These are phyloP conservation scores for Zelleria hepariella DNA, from an alignment of 2,888 invertebrate genomes.

Conservation along the genomic window DNA sequence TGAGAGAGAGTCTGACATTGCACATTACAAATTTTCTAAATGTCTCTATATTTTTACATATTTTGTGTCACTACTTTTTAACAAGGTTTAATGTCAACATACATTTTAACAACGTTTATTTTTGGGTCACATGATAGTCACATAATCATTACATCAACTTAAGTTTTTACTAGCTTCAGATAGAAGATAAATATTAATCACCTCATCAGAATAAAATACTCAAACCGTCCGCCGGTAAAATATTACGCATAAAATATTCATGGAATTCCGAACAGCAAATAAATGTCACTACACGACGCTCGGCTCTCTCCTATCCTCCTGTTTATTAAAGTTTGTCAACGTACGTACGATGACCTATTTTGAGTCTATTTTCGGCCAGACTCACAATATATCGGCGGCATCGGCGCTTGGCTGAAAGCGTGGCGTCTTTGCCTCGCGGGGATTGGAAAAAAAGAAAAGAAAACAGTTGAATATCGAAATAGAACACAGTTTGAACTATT, in stretches of 20 bases:
- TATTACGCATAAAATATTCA: not conserved
- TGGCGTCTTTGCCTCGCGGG: constrained; percentile 21
- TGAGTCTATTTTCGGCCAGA: constrained; percentile 37
- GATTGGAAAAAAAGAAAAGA: constrained; percentile 10
- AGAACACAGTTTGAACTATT: not conserved
- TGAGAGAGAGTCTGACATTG: too few relatives aligned
- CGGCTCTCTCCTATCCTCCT: not conserved
- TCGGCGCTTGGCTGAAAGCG: constrained; percentile 24
- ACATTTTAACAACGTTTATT: too few relatives aligned
- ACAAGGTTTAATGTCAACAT: too few relatives aligned
- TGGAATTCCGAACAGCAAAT: not conserved
- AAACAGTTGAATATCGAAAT: not conserved
- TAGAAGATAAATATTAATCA: not conserved
- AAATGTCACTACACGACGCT: not conserved
- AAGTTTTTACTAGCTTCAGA: too few relatives aligned
- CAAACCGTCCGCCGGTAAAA: not conserved
- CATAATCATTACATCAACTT: too few relatives aligned
- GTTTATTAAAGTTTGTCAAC: constrained; percentile 18
- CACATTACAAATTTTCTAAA: too few relatives aligned
- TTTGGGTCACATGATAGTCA: too few relatives aligned
- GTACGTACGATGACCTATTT: constrained; percentile 54
- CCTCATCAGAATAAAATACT: not conserved
- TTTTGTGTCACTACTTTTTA: too few relatives aligned
- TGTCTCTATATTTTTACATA: too few relatives aligned
- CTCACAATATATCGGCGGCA: constrained; percentile 22